Evolutionary conservation across 37 sponge, comb jelly and placozoan genomes (phyloP).

Genomic region (Hormiphora californensis): DNA sequence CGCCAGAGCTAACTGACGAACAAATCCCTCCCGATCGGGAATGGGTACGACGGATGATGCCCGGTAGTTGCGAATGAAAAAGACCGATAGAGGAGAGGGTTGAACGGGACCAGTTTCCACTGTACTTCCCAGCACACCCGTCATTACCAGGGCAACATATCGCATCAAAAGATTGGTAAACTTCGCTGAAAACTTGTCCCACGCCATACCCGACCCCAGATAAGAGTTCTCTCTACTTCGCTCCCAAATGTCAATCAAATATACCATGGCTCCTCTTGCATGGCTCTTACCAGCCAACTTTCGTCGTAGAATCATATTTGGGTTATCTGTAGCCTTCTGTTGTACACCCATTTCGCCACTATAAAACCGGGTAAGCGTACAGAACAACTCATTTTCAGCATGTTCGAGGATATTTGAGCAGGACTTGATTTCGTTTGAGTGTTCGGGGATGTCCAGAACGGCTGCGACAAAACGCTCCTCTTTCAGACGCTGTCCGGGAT

Average conservation of each 20-base stretch:
- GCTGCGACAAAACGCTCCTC: no score
- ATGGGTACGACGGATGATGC: neutral
- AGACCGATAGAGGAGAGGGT: neutral
- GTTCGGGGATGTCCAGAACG: no score
- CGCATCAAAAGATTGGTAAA: neutral
- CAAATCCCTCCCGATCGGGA: neutral
- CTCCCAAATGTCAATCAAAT: constrained; percentile 41
- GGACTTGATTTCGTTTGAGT: no score
- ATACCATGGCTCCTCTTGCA: neutral
- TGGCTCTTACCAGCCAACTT: neutral
- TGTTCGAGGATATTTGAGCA: neutral
- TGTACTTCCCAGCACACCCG: neutral
- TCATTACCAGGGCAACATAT: constrained; percentile 5
- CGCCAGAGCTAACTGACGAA: neutral
- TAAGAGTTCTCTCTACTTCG: neutral
- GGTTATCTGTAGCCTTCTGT: neutral
- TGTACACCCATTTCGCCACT: neutral
- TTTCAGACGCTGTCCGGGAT: no score
- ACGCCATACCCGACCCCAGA: neutral
- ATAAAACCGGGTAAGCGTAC: neutral
- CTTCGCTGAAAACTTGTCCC: neutral
- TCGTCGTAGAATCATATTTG: constrained; percentile 6
- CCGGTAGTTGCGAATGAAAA: constrained; percentile 34
- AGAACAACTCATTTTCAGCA: constrained; percentile 18
- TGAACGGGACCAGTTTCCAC: constrained; percentile 18